Evolutionary conservation across 2,888 invertebrate species (phyloP), one percentile per base, ranked within the genome.

Genomic region (Acrobasis consociella): DNA sequence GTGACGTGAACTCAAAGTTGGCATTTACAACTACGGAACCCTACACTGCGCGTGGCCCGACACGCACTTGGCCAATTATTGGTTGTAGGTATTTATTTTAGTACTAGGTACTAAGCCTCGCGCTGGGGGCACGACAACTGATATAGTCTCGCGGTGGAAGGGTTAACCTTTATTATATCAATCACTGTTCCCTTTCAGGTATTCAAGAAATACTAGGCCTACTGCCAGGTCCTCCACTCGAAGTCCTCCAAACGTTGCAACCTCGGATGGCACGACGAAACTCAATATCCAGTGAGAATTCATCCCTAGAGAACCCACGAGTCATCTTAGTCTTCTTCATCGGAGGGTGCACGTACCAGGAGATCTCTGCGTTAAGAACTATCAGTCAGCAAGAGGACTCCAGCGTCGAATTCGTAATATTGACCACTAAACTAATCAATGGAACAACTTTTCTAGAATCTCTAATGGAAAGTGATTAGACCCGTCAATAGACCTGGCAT

Each of bases 261-360:
- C 93, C 93, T 0, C 93, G 94, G 0, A 93, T 93, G 74, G 87
- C 91, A 0, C 91, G 94, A 62, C 91, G 94, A 5, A 93, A 93
- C 63, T 94, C 94, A 0, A 91, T 94, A 16, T 93, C 94, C 0
- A 94, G 94, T 70, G 94, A 94, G 60, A 93, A 91, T 65, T 94
- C 95, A 1, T 87, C 88, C 0, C 77, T 87, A 52, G 94, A 96
- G 71, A 93, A 93, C 49, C 94, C 95, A 0, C 93, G 94, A 69
- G 96, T 98, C 2, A 95, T 98, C 9, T 91, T 99, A 0, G 97
- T 99, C 0, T 98, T 99, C 85, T 99, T 99, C 82, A 95, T 99
- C 15, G 99, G 99, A 5, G 99, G 99, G 0, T 97, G 99, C 81
- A 99, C 99, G 0, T 98, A 96, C 89, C 97, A 99, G 1, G 99